phyloP scores from a whole-genome alignment of 2,797 vertebrate genomes.

The Gallinago solitaria region DNA sequence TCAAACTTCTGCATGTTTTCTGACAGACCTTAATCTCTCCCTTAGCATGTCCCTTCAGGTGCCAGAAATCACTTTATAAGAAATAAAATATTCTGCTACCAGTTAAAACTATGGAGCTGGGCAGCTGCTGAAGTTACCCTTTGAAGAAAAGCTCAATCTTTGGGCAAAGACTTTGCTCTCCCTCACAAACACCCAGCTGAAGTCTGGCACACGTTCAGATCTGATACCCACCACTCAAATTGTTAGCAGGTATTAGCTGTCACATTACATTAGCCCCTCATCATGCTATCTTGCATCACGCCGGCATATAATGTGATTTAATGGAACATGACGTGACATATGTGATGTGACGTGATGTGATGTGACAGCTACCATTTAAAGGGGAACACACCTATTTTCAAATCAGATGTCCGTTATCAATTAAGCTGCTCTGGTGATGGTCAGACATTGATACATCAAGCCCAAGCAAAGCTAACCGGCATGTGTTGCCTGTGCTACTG shows the following conservation, averaged over 20 bases:
- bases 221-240: conserved; percentile 39
- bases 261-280: conserved; percentile 51
- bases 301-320: conserved; percentile 66
- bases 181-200: background rate
- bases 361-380: conserved; percentile 66
- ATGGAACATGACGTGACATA: conserved; percentile 62
- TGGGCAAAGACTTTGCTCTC: background rate
- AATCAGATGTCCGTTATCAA: conserved; percentile 57
- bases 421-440: conserved; percentile 51
- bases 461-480: conserved; percentile 42
- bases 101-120: background rate
- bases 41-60: background rate
- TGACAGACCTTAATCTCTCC: background rate
- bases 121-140: background rate
- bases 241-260: conserved; percentile 67
- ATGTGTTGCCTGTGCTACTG: conserved; percentile 30
- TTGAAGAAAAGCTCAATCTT: background rate
- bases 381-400: conserved; percentile 63
- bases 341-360: conserved; percentile 54
- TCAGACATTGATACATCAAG: conserved; percentile 38
- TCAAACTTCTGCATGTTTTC: background rate
- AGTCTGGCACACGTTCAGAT: background rate
- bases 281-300: conserved; percentile 39
- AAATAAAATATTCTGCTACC: background rate
- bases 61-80: background rate